Evolutionary conservation across 1,140 invertebrate genomes (phyloP).

Genomic region (Tigriopus japonicus): DNA sequence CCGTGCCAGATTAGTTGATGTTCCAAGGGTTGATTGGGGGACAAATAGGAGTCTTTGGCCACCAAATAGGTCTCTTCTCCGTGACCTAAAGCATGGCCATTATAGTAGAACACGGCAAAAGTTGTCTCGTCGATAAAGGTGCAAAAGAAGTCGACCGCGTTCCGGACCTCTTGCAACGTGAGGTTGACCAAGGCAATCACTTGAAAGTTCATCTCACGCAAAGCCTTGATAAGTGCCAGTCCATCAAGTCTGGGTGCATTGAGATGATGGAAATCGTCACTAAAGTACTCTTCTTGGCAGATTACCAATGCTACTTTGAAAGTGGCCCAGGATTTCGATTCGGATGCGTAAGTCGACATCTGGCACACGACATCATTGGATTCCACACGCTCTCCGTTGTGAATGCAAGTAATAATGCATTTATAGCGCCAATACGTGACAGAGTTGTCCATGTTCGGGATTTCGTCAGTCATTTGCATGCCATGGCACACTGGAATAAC

Average conservation of each 20-base stretch:
- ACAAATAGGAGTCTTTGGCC: not conserved
- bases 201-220: conserved; percentile 5
- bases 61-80: conserved; percentile 3
- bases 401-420: not conserved
- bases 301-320: conserved; percentile 11
- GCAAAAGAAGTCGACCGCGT: conserved; percentile 6
- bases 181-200: conserved; percentile 3
- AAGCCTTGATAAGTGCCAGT: not conserved
- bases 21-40: not conserved
- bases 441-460: not conserved
- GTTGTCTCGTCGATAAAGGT: conserved; percentile 12
- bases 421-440: not conserved
- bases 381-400: not conserved
- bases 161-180: not conserved
- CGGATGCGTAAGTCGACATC: not conserved
- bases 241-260: conserved; percentile 3
- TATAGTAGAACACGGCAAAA: conserved; percentile 11
- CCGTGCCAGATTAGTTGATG: conserved; percentile 4
- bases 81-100: conserved; percentile 10
- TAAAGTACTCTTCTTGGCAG: conserved; percentile 10
- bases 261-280: conserved; percentile 1
- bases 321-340: not conserved
- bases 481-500: not conserved
- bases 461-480: not conserved
- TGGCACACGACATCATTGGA: not conserved